These are phyloP conservation scores for Temnothorax unifasciatus DNA, from an alignment of 2,888 invertebrate genomes.

Conservation along the genomic window DNA sequence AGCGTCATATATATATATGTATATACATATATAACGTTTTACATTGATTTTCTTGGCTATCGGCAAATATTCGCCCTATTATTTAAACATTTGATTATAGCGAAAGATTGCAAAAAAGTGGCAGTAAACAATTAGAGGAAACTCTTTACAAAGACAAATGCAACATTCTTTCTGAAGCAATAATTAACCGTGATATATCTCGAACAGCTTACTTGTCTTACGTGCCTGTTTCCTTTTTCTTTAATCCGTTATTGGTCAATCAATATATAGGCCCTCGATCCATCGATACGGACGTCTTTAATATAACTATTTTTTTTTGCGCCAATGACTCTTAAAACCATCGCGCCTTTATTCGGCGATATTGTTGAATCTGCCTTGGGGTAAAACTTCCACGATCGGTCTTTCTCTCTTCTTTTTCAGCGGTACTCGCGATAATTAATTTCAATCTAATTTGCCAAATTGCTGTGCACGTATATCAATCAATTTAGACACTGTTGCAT, in stretches of 20 bases:
- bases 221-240: not conserved
- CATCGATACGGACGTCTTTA: not conserved
- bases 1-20: constrained; percentile 52
- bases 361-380: constrained; percentile 3
- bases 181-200: constrained; percentile 30
- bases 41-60: constrained; percentile 66
- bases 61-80: constrained; percentile 50
- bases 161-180: constrained; percentile 59
- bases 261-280: constrained; percentile 1
- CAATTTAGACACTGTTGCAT: constrained; percentile 24
- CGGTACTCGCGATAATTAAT: constrained; percentile 1
- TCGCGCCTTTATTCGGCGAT: not conserved
- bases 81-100: constrained; percentile 70
- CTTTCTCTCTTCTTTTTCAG: not conserved
- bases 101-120: constrained; percentile 70
- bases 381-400: not conserved
- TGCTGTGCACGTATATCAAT: not conserved
- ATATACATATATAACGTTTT: constrained; percentile 50
- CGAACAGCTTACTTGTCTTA: not conserved
- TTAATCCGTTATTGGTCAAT: not conserved
- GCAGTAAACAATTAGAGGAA: constrained; percentile 67
- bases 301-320: not conserved
- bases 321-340: not conserved
- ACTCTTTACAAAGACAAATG: constrained; percentile 56
- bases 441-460: constrained; percentile 1